Conservation (phyloP, 2,888 invertebrate species). For the Thymelicus lineola region DNA sequence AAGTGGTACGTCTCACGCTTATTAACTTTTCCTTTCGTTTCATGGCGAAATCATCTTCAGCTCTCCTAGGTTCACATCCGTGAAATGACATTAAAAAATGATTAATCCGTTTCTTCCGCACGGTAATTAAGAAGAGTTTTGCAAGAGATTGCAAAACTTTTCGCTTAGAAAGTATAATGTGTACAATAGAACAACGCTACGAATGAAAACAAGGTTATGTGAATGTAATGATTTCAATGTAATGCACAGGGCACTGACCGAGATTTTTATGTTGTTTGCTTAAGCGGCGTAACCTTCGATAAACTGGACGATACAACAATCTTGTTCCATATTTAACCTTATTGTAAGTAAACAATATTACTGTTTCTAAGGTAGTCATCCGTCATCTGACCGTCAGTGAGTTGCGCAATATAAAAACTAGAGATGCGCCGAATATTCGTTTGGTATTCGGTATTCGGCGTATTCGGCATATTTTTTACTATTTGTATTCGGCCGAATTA, state of each 20-base stretch:
- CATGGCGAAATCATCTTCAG: neutral
- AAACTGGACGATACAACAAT: slow-evolving; percentile 11
- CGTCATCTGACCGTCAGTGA: neutral
- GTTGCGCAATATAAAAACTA: neutral
- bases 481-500: too few species aligned
- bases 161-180: slow-evolving; percentile 33
- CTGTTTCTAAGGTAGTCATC: too few species aligned
- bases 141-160: slow-evolving; percentile 35
- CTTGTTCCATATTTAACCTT: slow-evolving; percentile 2
- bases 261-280: slow-evolving; percentile 37
- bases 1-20: neutral
- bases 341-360: neutral
- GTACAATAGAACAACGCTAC: slow-evolving; percentile 20
- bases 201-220: slow-evolving; percentile 33
- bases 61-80: slow-evolving; percentile 15
- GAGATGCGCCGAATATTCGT: too few species aligned
- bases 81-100: slow-evolving; percentile 18
- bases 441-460: too few species aligned
- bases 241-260: slow-evolving; percentile 31
- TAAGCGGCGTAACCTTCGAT: slow-evolving; percentile 33
- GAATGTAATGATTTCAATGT: slow-evolving; percentile 27
- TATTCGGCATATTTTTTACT: too few species aligned
- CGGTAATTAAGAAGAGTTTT: slow-evolving; percentile 21
- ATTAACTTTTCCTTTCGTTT: neutral
- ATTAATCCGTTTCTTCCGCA: slow-evolving; percentile 31